Conservation (phyloP, 2,797 vertebrate species). For the Margarornis squamiger region DNA sequence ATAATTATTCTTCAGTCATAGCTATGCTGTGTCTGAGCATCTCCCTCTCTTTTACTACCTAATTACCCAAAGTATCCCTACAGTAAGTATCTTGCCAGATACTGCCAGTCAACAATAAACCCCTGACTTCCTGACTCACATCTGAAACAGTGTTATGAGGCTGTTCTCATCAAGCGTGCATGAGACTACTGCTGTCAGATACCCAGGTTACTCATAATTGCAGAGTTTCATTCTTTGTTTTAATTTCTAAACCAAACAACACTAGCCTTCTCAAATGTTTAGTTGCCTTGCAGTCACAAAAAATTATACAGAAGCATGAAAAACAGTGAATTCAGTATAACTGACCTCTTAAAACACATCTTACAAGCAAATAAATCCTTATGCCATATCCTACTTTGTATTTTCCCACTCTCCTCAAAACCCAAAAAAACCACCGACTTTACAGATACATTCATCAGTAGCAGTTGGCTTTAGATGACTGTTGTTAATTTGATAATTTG, state of each 20-base stretch:
- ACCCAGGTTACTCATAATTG: not conserved
- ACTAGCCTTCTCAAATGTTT: not conserved
- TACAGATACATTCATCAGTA: not conserved
- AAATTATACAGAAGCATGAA: not conserved
- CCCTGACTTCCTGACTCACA: not conserved
- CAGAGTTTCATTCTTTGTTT: not conserved
- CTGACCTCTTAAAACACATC: not conserved
- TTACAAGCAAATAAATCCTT: not conserved
- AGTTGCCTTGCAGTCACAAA: not conserved
- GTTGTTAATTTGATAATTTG: not conserved
- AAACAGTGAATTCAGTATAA: not conserved
- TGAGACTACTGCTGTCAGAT: not conserved
- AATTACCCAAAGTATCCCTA: not conserved
- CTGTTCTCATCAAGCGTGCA: not conserved
- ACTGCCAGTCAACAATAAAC: not conserved
- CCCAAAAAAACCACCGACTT: not conserved
- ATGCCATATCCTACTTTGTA: not conserved
- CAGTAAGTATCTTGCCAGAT: not conserved
- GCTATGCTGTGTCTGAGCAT: not conserved
- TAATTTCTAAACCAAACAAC: slow-evolving; percentile 19
- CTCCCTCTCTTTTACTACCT: not conserved
- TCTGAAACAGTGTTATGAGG: not conserved
- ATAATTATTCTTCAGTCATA: not conserved
- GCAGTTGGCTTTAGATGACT: not conserved
- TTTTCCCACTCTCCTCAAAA: not conserved